Evolutionary conservation across 1,140 invertebrate genomes (phyloP).

Genomic region (Pseudachorutes palmiensis): DNA sequence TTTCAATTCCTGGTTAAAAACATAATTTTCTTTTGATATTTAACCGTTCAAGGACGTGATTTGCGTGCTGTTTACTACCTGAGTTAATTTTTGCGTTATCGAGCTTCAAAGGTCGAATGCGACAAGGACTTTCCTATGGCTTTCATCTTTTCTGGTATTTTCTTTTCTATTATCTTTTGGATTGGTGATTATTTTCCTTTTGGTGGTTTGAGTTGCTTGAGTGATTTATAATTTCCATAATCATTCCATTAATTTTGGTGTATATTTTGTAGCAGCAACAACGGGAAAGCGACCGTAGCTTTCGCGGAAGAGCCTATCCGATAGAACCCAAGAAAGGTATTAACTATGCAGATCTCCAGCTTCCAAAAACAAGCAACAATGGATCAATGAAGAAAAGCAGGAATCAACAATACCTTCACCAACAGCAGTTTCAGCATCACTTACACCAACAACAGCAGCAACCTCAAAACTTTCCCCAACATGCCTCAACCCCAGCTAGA

Average conservation of each 20-base stretch:
- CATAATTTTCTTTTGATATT: too few relatives aligned
- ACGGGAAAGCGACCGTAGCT: constrained; percentile 33
- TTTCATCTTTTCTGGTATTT: too few relatives aligned
- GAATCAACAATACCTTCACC: constrained; percentile 23
- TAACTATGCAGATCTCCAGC: constrained; percentile 37
- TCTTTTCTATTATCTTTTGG: too few relatives aligned
- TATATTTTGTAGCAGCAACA: constrained; percentile 9
- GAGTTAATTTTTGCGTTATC: too few relatives aligned
- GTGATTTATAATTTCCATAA: too few relatives aligned
- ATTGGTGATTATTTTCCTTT: too few relatives aligned
- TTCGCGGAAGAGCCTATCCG: constrained; percentile 27
- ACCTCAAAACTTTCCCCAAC: constrained; percentile 20
- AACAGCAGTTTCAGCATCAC: constrained; percentile 19
- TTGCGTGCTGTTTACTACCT: too few relatives aligned
- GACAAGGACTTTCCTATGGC: too few relatives aligned
- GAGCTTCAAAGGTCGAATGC: too few relatives aligned
- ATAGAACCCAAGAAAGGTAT: constrained; percentile 33
- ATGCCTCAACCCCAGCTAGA: constrained; percentile 23
- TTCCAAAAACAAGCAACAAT: constrained; percentile 37
- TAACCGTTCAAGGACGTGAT: too few relatives aligned
- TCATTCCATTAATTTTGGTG: neutral
- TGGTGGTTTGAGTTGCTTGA: too few relatives aligned
- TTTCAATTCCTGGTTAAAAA: too few relatives aligned
- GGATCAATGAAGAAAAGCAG: constrained; percentile 38
- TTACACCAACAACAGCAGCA: constrained; percentile 17